phyloP scores from a whole-genome alignment of 2,888 invertebrate species.

The Petrolisthes manimaculis region DNA sequence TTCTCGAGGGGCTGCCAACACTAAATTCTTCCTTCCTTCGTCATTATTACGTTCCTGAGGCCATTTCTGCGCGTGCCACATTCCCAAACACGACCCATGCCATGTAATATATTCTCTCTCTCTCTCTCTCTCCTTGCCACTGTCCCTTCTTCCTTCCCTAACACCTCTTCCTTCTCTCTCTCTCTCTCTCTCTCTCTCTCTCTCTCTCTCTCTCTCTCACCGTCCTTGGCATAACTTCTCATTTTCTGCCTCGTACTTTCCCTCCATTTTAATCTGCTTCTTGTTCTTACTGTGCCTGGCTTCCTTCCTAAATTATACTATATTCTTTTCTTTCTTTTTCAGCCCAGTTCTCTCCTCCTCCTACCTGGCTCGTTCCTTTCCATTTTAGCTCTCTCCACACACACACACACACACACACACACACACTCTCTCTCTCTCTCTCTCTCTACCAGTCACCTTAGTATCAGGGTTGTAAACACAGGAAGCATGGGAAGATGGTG shows the following conservation, averaged over 20 bases:
- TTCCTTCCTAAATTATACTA: too few species aligned
- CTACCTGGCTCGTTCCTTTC: neutral
- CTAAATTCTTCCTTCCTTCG: too few species aligned
- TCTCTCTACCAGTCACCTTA: neutral
- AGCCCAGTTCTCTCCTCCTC: neutral
- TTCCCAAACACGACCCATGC: too few species aligned
- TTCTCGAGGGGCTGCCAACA: too few species aligned
- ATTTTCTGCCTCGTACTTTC: neutral
- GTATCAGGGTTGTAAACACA: neutral
- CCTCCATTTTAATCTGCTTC: neutral
- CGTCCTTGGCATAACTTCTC: neutral
- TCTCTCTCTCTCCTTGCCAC: neutral
- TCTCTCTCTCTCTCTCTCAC: neutral
- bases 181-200: neutral
- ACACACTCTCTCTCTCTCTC: neutral
- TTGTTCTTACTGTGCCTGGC: neutral
- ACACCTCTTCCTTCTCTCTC: neutral
- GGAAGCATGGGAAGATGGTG: too few species aligned
- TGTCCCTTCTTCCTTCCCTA: neutral
- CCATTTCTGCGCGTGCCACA: too few species aligned
- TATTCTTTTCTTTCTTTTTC: neutral
- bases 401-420: constrained; percentile 1
- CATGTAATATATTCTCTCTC: neutral
- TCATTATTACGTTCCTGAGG: too few species aligned
- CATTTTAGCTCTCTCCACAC: neutral